Evolutionary conservation across 2,888 invertebrate species (phyloP).

Genomic region (Rhagonycha fulva): DNA sequence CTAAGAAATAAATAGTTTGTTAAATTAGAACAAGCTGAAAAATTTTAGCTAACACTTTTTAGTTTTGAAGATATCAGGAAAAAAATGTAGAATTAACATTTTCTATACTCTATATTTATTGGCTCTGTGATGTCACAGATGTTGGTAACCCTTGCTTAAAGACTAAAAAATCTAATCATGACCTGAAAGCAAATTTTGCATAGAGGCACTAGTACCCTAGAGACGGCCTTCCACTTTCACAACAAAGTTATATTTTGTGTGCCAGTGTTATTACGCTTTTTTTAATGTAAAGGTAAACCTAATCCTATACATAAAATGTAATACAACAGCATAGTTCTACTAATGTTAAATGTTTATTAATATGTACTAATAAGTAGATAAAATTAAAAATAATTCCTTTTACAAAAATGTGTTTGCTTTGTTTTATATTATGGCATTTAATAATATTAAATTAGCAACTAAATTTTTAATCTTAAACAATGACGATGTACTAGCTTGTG

Average conservation of each 20-base stretch:
- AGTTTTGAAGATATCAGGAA: no score
- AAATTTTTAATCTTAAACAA: not conserved
- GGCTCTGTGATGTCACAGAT: no score
- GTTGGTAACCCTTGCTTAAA: no score
- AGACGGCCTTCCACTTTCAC: not conserved
- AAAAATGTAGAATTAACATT: no score
- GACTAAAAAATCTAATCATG: no score
- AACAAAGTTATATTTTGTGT: not conserved
- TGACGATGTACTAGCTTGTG: not conserved
- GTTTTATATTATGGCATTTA: not conserved
- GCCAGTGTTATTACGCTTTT: not conserved
- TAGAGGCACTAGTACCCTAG: no score
- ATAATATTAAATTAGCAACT: not conserved
- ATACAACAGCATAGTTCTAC: not conserved
- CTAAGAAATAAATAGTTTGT: no score
- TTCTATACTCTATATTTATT: no score
- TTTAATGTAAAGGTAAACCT: not conserved
- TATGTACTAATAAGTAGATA: not conserved
- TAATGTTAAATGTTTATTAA: not conserved
- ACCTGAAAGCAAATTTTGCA: no score
- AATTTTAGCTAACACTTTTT: no score
- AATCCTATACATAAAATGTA: not conserved
- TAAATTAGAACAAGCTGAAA: no score
- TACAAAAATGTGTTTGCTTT: not conserved
- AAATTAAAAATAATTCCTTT: not conserved